These are phyloP conservation scores for Lamellibrachia columna DNA, from an alignment of 2,888 invertebrate species.

Conservation along the genomic window DNA sequence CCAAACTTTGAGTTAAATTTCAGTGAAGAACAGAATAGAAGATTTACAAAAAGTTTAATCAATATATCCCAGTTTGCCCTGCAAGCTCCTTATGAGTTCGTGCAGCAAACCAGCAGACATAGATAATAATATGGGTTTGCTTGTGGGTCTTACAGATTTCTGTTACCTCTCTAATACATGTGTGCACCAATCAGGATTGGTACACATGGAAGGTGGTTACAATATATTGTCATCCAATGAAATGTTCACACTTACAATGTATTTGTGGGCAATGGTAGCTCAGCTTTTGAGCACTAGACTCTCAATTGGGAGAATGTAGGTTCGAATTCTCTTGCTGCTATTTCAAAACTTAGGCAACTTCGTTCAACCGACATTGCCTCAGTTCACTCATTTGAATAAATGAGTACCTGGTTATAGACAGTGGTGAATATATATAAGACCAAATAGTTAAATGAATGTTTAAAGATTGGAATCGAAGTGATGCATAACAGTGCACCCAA, in stretches of 20 bases:
- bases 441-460: neutral
- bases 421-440: neutral
- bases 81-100: neutral
- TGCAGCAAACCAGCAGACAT: neutral
- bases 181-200: neutral
- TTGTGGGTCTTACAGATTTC: neutral
- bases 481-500: neutral
- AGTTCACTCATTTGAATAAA: neutral
- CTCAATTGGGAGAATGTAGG: neutral
- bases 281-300: neutral
- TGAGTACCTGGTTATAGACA: neutral
- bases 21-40: neutral
- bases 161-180: neutral
- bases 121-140: neutral
- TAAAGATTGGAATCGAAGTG: neutral
- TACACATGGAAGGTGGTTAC: neutral
- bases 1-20: neutral
- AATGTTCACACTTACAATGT: neutral
- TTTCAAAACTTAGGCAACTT: no score
- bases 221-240: neutral
- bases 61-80: neutral
- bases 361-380: no score
- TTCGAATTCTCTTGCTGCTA: no score
- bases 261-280: neutral
- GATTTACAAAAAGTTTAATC: neutral